These are phyloP conservation scores for Diachrysia chrysitis DNA, from an alignment of 2,888 invertebrate species.

Conservation along the genomic window DNA sequence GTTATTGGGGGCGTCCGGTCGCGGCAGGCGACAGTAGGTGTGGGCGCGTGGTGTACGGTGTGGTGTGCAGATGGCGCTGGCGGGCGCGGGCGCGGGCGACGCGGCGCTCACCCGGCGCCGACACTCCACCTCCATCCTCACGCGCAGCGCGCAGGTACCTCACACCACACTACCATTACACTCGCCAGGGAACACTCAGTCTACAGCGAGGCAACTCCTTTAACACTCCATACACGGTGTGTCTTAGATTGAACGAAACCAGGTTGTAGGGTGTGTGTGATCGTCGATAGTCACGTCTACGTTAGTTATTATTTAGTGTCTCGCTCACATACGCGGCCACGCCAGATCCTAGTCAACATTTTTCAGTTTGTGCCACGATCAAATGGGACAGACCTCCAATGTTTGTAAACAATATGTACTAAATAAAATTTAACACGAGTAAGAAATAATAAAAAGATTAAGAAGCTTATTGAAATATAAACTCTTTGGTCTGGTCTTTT, in stretches of 20 bases:
- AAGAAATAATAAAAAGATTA: neutral
- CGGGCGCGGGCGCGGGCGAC: slow-evolving; percentile 74
- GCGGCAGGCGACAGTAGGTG: slow-evolving; percentile 68
- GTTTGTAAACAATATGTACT: slow-evolving; percentile 18
- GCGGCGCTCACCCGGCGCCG: slow-evolving; percentile 92
- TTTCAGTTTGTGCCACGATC: slow-evolving; percentile 56
- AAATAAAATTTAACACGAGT: slow-evolving; percentile 7
- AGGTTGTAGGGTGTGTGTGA: slow-evolving; percentile 11
- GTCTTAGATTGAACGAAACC: slow-evolving; percentile 11
- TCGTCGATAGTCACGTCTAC: slow-evolving; percentile 53
- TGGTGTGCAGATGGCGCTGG: slow-evolving; percentile 82
- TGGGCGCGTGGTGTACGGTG: slow-evolving; percentile 64
- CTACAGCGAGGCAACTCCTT: neutral
- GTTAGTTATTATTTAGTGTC: slow-evolving; percentile 62
- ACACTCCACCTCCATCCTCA: slow-evolving; percentile 93
- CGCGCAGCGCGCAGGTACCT: slow-evolving; percentile 90
- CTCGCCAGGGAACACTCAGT: slow-evolving; percentile 16
- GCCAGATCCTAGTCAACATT: slow-evolving; percentile 37
- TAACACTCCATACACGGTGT: slow-evolving; percentile 9
- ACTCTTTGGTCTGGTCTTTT: slow-evolving; percentile 61
- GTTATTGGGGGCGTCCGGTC: slow-evolving; percentile 71
- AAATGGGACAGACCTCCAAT: slow-evolving; percentile 58
- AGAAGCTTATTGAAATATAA: slow-evolving; percentile 9
- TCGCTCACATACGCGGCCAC: slow-evolving; percentile 45
- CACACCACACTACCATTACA: slow-evolving; percentile 25